Evolutionary conservation across 64 coral and sea anemone species (phyloP).

Genomic region (Stichodactyla helianthus): DNA sequence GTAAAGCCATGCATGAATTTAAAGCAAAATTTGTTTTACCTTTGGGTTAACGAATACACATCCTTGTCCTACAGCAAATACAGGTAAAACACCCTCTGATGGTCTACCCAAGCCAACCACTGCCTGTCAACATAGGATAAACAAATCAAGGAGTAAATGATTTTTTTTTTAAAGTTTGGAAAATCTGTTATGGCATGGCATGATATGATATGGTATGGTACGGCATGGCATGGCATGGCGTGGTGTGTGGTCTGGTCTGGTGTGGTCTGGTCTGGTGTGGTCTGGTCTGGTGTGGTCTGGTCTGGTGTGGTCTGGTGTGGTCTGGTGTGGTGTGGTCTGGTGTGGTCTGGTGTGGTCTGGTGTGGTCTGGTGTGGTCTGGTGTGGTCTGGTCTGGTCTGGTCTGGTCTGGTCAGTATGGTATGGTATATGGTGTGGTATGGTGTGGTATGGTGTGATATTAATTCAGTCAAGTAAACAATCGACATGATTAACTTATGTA

Average conservation of each 20-base stretch:
- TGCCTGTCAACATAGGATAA: neutral
- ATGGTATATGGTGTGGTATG: neutral
- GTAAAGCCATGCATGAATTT: neutral
- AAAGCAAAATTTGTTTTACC: neutral
- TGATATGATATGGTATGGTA: too few relatives aligned
- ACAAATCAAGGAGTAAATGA: neutral
- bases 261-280: neutral
- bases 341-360: neutral
- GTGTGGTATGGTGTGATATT: neutral
- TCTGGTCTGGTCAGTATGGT: neutral
- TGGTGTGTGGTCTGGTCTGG: neutral
- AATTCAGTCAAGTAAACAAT: too few relatives aligned
- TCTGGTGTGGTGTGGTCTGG: neutral
- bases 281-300: neutral
- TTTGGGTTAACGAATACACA: slow-evolving; percentile 50
- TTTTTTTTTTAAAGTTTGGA: neutral
- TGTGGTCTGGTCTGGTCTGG: neutral
- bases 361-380: neutral
- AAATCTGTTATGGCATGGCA: too few relatives aligned
- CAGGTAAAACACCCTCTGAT: neutral
- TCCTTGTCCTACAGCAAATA: slow-evolving; percentile 33
- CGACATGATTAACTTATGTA: neutral
- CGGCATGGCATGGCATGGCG: neutral
- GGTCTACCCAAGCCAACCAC: slow-evolving; percentile 32
- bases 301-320: neutral